A percentile compares a stretch with the other conserved stretches of the same genome.
Evolutionary conservation across 2,888 invertebrate genomes (phyloP).

Genomic region (Lasioglossum zephyrum): DNA sequence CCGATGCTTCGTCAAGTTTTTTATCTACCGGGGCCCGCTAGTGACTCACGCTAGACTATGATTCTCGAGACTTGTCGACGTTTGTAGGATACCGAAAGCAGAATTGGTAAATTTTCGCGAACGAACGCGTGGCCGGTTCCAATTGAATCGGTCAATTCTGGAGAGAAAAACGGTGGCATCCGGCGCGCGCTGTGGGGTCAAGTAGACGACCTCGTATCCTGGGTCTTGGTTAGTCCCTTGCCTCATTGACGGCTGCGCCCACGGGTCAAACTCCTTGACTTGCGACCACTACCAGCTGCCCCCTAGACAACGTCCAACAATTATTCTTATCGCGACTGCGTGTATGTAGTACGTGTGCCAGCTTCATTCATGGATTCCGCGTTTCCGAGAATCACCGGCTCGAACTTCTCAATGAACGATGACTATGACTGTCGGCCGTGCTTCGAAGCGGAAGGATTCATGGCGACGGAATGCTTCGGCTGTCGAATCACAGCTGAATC

Average conservation of each 20-base stretch:
- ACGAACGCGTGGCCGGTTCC: slow-evolving; percentile 57
- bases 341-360: slow-evolving; percentile 44
- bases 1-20: slow-evolving; percentile 75
- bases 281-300: slow-evolving; percentile 81
- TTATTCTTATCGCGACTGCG: slow-evolving; percentile 59
- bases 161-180: slow-evolving; percentile 82
- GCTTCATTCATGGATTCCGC: slow-evolving; percentile 63
- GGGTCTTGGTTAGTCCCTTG: slow-evolving; percentile 79
- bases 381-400: slow-evolving; percentile 50
- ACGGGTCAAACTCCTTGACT: slow-evolving; percentile 82
- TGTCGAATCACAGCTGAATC: neutral
- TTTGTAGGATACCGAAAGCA: neutral
- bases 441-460: neutral
- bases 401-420: slow-evolving; percentile 36
- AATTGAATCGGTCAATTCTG: slow-evolving; percentile 78
- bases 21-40: slow-evolving; percentile 50
- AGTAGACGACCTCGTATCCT: slow-evolving; percentile 83
- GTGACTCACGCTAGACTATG: slow-evolving; percentile 70
- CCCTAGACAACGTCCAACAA: slow-evolving; percentile 73
- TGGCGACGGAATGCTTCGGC: neutral
- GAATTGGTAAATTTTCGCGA: slow-evolving; percentile 66
- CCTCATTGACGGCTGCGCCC: slow-evolving; percentile 77
- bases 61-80: neutral
- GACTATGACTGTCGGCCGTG: slow-evolving; percentile 1
- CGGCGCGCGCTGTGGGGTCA: slow-evolving; percentile 83